These are phyloP conservation scores for Brachyptera risi DNA, from an alignment of 2,888 invertebrate genomes.

Conservation along the genomic window DNA sequence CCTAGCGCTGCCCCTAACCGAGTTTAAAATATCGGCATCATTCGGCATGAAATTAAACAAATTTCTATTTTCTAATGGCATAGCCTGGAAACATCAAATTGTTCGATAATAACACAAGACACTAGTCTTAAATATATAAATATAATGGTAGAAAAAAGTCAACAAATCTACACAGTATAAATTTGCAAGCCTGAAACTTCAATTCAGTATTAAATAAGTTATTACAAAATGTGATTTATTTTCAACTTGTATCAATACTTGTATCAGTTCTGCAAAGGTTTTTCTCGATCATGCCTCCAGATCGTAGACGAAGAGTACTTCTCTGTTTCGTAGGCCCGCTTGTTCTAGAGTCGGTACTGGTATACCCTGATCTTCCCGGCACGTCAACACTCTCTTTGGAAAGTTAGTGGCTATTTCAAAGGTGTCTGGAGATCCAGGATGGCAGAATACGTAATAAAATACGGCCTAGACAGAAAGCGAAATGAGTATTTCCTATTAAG, in stretches of 20 bases:
- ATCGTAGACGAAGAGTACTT: constrained; percentile 92
- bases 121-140: not conserved
- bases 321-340: constrained; percentile 81
- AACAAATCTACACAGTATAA: not conserved
- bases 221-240: not conserved
- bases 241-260: too few relatives aligned
- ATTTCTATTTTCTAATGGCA: too few relatives aligned
- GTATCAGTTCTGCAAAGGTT: not conserved
- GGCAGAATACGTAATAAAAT: constrained; percentile 93
- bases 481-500: not conserved
- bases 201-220: too few relatives aligned
- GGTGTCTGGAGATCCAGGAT: constrained; percentile 85
- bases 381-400: constrained; percentile 78
- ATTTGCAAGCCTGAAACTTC: too few relatives aligned
- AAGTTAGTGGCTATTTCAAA: constrained; percentile 96
- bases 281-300: constrained; percentile 72
- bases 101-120: not conserved
- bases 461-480: constrained; percentile 66
- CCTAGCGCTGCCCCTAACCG: too few relatives aligned
- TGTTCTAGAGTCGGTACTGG: constrained; percentile 61
- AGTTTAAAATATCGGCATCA: too few relatives aligned
- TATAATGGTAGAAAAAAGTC: not conserved
- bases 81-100: too few relatives aligned
- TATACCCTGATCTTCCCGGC: constrained; percentile 49
- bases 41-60: too few relatives aligned